phyloP scores from a whole-genome alignment of 1,140 invertebrate genomes.

The Hyles vespertilio region DNA sequence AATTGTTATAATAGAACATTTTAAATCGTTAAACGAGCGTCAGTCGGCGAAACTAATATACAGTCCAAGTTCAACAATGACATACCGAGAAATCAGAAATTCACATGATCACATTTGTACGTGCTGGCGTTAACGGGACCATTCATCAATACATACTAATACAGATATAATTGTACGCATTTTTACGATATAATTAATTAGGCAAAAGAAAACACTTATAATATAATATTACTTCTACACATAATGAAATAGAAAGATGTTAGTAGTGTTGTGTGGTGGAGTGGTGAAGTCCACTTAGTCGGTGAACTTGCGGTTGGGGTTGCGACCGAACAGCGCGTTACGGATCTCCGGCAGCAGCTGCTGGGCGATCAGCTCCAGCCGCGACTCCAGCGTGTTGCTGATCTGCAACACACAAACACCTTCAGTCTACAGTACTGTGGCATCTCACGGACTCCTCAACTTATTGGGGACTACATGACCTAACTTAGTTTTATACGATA shows the following conservation, averaged over 20 bases:
- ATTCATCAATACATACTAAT: constrained; percentile 50
- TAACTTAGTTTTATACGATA: neutral
- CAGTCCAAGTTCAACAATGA: constrained; percentile 34
- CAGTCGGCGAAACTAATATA: constrained; percentile 62
- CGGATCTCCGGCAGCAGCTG: constrained; percentile 96
- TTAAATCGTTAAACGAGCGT: constrained; percentile 24
- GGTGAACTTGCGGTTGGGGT: constrained; percentile 97
- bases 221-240: constrained; percentile 61
- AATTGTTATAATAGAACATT: constrained; percentile 70
- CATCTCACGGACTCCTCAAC: neutral
- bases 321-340: constrained; percentile 94
- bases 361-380: constrained; percentile 94
- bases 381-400: constrained; percentile 94
- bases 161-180: constrained; percentile 70
- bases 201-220: constrained; percentile 71
- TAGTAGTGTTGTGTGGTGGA: constrained; percentile 56
- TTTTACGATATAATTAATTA: constrained; percentile 67
- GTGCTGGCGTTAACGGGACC: constrained; percentile 48
- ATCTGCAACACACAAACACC: constrained; percentile 77
- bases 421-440: neutral
- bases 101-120: constrained; percentile 53
- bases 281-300: constrained; percentile 82
- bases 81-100: constrained; percentile 40
- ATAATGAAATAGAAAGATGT: constrained; percentile 57
- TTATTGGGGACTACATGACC: neutral